Percentiles rank a stretch among this genome's conserved stretches.
These are phyloP conservation scores for Holotrichia oblita DNA, from an alignment of 1,140 invertebrate genomes.

Conservation along the genomic window DNA sequence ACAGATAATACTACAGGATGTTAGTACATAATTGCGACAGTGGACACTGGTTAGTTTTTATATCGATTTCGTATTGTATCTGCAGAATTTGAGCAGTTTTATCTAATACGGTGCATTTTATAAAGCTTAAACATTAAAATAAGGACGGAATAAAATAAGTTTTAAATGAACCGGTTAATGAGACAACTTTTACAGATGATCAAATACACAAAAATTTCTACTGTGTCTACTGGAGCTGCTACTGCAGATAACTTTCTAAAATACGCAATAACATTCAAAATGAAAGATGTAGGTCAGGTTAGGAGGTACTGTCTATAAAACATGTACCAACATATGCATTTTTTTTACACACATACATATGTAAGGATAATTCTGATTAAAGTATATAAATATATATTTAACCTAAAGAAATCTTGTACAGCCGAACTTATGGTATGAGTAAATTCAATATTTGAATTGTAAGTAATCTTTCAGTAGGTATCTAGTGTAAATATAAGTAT, in stretches of 20 bases:
- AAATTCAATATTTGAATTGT: slow-evolving; percentile 17
- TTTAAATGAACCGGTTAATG: not conserved
- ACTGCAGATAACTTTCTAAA: slow-evolving; percentile 27
- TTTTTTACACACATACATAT: not conserved
- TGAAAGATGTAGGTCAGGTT: slow-evolving; percentile 31
- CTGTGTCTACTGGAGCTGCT: not conserved
- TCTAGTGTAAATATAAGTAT: not conserved
- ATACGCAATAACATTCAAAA: slow-evolving; percentile 1
- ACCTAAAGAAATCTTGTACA: not conserved
- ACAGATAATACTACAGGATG: no score
- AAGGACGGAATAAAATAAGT: no score
- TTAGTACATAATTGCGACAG: no score
- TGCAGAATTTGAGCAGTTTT: no score
- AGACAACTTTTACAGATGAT: slow-evolving; percentile 10
- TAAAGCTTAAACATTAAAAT: no score
- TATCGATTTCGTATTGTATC: no score
- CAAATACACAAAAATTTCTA: slow-evolving; percentile 2
- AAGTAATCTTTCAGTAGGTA: not conserved
- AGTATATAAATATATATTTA: not conserved
- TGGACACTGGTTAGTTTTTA: no score
- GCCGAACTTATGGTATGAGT: not conserved
- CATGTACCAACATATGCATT: not conserved
- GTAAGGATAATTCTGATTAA: no score
- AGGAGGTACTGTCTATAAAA: not conserved
- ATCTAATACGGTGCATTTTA: no score